Evolutionary conservation across 1,140 invertebrate genomes (phyloP).

Genomic region (Zaprionus ornatus): DNA sequence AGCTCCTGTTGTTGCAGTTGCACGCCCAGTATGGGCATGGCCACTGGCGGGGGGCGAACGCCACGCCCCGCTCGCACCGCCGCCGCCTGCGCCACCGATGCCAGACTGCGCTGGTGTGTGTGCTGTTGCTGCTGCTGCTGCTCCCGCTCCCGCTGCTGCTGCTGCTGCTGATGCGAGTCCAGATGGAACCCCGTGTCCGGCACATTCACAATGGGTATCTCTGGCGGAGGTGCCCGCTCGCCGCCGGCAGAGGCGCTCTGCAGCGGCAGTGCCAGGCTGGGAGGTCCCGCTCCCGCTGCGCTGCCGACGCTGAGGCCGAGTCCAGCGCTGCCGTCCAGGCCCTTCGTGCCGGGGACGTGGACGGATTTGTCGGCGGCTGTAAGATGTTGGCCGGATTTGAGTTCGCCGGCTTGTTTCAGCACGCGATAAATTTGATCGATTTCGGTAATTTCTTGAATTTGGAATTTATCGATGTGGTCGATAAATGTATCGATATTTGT

Average conservation of each 20-base stretch:
- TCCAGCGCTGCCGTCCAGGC: conserved; percentile 69
- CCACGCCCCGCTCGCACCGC: conserved; percentile 67
- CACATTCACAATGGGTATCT: conserved; percentile 73
- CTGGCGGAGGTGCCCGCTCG: conserved; percentile 45
- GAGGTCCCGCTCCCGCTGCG: conserved; percentile 50
- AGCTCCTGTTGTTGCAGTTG: conserved; percentile 83
- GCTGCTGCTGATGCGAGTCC: conserved; percentile 38
- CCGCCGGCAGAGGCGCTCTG: conserved; percentile 10
- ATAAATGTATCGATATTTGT: conserved; percentile 5
- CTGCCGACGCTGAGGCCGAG: conserved; percentile 43
- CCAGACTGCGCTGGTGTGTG: conserved; percentile 65
- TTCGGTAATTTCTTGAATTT: conserved; percentile 85
- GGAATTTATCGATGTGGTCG: conserved; percentile 25
- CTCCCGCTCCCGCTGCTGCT: conserved; percentile 37
- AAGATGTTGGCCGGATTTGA: conserved; percentile 85
- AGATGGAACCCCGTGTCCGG: conserved; percentile 48
- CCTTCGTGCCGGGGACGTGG: conserved; percentile 51
- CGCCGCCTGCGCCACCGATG: conserved; percentile 71
- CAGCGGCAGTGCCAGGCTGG: conserved; percentile 16
- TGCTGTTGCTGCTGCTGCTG: conserved; percentile 18
- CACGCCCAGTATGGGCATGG: conserved; percentile 79
- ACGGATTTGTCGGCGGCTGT: conserved; percentile 84
- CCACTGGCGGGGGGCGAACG: conserved; percentile 76
- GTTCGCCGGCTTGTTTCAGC: conserved; percentile 95
- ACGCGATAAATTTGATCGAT: conserved; percentile 96